phyloP scores from a whole-genome alignment of 1,140 invertebrate species.

The Neelides sp. region DNA sequence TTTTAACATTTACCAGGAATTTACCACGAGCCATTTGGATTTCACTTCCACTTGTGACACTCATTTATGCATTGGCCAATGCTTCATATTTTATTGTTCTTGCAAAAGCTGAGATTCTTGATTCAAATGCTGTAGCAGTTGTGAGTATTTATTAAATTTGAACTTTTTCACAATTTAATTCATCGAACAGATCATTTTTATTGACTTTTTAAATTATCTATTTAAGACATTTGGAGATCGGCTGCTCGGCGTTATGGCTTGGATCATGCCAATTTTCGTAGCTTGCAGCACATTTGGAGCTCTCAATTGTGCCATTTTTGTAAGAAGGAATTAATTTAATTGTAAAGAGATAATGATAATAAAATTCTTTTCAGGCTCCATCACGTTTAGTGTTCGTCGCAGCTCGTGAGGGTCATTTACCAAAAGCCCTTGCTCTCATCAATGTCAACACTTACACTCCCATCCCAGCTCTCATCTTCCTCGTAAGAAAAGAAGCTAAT shows the following conservation, averaged over 20 bases:
- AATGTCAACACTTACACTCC: conserved; percentile 69
- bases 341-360: conserved; percentile 7
- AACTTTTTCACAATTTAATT: neutral
- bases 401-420: conserved; percentile 78
- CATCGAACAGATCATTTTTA: conserved; percentile 4
- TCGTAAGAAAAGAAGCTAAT: conserved; percentile 46
- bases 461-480: conserved; percentile 66
- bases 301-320: conserved; percentile 77
- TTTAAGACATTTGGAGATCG: conserved; percentile 54
- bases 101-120: conserved; percentile 62
- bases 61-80: conserved; percentile 84
- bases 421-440: conserved; percentile 66
- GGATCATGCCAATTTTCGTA: conserved; percentile 72
- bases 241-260: conserved; percentile 54
- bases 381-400: conserved; percentile 81
- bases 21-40: conserved; percentile 87
- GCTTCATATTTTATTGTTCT: conserved; percentile 86
- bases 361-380: conserved; percentile 39
- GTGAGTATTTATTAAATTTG: conserved; percentile 46
- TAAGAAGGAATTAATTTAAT: conserved; percentile 34
- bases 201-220: neutral
- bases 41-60: conserved; percentile 76
- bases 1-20: conserved; percentile 55
- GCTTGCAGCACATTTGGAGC: conserved; percentile 72
- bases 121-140: conserved; percentile 85